These are phyloP conservation scores for Tribolium castaneum DNA, from an alignment of 1,140 invertebrate species.

Conservation along the genomic window DNA sequence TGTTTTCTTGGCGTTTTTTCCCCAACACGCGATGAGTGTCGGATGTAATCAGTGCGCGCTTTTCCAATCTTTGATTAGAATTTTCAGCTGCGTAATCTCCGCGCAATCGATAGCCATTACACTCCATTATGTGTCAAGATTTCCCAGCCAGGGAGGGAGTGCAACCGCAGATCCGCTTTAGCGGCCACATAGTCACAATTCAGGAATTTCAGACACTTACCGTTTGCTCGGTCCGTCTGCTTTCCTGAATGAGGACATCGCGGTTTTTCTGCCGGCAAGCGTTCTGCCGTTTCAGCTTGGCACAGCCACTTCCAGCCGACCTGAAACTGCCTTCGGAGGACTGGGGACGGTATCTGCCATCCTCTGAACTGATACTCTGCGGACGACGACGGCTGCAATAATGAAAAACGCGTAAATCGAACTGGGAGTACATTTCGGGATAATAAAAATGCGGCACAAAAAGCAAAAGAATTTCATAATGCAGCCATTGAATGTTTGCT, in stretches of 20 bases:
- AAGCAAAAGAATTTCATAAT: too few species aligned
- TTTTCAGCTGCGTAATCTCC: too few species aligned
- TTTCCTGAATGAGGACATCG: slow-evolving; percentile 39
- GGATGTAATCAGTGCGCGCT: too few species aligned
- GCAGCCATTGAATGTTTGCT: too few species aligned
- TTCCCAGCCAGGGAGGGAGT: background rate
- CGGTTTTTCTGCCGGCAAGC: slow-evolving; percentile 54
- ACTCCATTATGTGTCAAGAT: background rate
- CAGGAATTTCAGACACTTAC: slow-evolving; percentile 45
- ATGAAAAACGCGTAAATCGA: background rate
- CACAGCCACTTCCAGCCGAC: slow-evolving; percentile 52
- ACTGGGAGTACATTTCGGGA: background rate
- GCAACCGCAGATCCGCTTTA: background rate
- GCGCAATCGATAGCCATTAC: too few species aligned
- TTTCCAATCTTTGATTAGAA: too few species aligned
- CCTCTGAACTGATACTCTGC: slow-evolving; percentile 53
- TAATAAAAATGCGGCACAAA: background rate
- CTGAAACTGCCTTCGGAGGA: slow-evolving; percentile 51
- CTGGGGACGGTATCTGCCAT: slow-evolving; percentile 41
- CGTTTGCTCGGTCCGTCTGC: slow-evolving; percentile 38
- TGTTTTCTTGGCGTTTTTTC: too few species aligned
- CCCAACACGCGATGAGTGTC: too few species aligned
- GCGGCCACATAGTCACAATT: background rate
- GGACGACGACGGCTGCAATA: slow-evolving; percentile 52
- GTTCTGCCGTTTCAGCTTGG: slow-evolving; percentile 55